Evolutionary conservation across 1,140 invertebrate genomes (phyloP), one percentile per base, ranked within the genome.

Genomic region (Ceratosolen solmsi): DNA sequence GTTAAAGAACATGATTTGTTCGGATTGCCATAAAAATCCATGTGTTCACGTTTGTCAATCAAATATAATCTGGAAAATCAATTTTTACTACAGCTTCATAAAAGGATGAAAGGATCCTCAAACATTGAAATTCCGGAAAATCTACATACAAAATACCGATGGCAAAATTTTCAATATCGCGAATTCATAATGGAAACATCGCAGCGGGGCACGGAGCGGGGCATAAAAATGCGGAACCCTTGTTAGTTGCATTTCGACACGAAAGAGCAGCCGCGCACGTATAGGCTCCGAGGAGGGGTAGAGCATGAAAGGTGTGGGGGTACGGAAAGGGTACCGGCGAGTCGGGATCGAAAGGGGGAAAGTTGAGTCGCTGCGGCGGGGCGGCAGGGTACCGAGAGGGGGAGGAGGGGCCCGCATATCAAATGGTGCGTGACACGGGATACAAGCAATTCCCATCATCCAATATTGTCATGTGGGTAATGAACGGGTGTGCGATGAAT

Each of bases 401-500:
- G 11, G 56, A 20, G n/a, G 13, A 30, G 9, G 54, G 20, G 30
- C 89, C 88, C 90, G 89, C 89, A 90, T 91, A 89, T 90, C 89
- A 90, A 90, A 90, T 90, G 89, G 88, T 87, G 89, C 89, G 87
- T 90, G 88, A 89, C 89, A 87, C 86, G 88, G 86, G 86, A 87
- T 90, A 89, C 89, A 88, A 89, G 88, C 89, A 89, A 91, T 89
- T 90, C 87, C 88, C 89, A 90, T 90, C 88, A 90, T 89, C 89
- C 89, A 90, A 91, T 91, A 91, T 91, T 91, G 89, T 91, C 90
- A 89, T 90, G 89, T 89, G 89, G 89, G 89, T 89, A 90, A 91
- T 90, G 90, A 91, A 90, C 87, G 87, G 82, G 84, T 86, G 87
- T 87, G 86, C 87, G 84, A 88, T 90, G 90, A 90, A 91, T 91